A percentile compares a stretch with the other conserved stretches of the same genome.
Evolutionary conservation across 2,113 vertebrate genomes (phyloP).

Genomic region (Mirza zaza): DNA sequence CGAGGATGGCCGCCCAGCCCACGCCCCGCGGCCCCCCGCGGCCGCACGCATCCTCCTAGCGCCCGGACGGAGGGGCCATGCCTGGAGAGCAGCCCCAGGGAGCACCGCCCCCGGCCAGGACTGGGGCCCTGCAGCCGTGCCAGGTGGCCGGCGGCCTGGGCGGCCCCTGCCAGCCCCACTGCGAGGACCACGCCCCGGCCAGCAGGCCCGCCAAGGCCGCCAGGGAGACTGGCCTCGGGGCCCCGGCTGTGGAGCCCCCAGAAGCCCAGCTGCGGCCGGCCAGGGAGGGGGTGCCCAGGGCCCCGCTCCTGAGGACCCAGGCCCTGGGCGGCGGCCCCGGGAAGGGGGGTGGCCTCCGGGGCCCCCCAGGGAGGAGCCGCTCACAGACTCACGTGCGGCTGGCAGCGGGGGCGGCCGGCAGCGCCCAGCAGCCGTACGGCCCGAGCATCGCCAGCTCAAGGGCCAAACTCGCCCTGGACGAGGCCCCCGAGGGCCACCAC

Average conservation of each 20-base stretch:
- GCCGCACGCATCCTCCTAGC: not conserved
- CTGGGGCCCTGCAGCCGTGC: conserved; percentile 92
- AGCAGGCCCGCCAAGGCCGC: conserved; percentile 77
- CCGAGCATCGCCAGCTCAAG: conserved; percentile 88
- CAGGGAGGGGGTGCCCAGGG: conserved; percentile 91
- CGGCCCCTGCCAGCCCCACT: conserved; percentile 85
- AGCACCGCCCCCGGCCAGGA: conserved; percentile 85
- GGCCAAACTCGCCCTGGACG: conserved; percentile 89
- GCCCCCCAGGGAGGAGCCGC: conserved; percentile 86
- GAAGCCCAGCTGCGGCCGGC: conserved; percentile 91
- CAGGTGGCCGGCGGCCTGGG: conserved; percentile 86
- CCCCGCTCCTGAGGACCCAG: conserved; percentile 87
- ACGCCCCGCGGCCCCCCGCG: not conserved
- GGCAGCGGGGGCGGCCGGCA: conserved; percentile 86
- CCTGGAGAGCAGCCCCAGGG: conserved; percentile 82
- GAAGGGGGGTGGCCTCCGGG: conserved; percentile 86
- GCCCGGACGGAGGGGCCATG: conserved; percentile 81
- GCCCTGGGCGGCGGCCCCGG: conserved; percentile 84
- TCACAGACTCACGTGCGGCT: conserved; percentile 86
- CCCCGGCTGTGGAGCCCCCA: conserved; percentile 87
- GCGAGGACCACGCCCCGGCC: conserved; percentile 81
- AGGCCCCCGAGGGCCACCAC: conserved; percentile 82
- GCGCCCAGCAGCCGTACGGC: conserved; percentile 91
- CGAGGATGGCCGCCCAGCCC: conserved; percentile 40
- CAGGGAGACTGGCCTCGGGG: conserved; percentile 76